Conservation (phyloP, 2,888 invertebrate genomes). For the Temnothorax ravouxi region DNA sequence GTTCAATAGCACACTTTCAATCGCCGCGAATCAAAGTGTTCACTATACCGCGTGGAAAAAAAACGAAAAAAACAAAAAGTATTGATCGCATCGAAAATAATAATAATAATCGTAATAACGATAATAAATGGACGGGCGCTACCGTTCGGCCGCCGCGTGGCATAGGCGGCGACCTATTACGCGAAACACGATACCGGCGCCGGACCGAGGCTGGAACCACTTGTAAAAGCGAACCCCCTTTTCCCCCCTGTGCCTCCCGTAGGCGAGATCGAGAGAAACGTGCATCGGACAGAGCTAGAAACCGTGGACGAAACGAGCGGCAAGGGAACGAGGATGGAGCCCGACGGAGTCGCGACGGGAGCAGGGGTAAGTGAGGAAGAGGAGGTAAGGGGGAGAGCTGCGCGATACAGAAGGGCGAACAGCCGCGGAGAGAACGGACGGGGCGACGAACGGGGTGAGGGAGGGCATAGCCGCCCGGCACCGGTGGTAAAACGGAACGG, state of each 20-base stretch:
- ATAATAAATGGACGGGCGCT: slow-evolving; percentile 70
- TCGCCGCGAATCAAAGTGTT: slow-evolving; percentile 15
- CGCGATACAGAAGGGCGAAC: slow-evolving; percentile 52
- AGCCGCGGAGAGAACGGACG: slow-evolving; percentile 46
- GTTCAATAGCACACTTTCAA: slow-evolving; percentile 37
- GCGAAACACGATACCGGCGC: slow-evolving; percentile 83
- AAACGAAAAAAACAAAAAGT: slow-evolving; percentile 54
- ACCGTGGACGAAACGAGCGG: slow-evolving; percentile 53
- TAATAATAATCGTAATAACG: slow-evolving; percentile 70
- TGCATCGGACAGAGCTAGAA: slow-evolving; percentile 54
- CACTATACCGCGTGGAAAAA: slow-evolving; percentile 49
- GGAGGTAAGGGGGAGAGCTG: slow-evolving; percentile 41
- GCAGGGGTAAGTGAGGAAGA: slow-evolving; percentile 38
- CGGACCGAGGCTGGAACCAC: slow-evolving; percentile 80
- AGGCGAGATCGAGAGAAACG: slow-evolving; percentile 51
- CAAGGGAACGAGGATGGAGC: slow-evolving; percentile 50
- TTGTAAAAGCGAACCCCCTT: slow-evolving; percentile 72
- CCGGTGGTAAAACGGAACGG: slow-evolving; percentile 75
- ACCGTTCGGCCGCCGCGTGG: slow-evolving; percentile 66
- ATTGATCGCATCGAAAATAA: slow-evolving; percentile 57
- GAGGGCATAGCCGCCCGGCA: slow-evolving; percentile 61
- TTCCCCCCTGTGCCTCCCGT: slow-evolving; percentile 12
- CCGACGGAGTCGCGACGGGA: slow-evolving; percentile 54
- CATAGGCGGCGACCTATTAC: slow-evolving; percentile 82
- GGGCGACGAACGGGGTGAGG: slow-evolving; percentile 47